Evolutionary conservation across 1,140 invertebrate genomes (phyloP), one percentile per base, ranked within the genome.

Genomic region (Lucilia sericata): DNA sequence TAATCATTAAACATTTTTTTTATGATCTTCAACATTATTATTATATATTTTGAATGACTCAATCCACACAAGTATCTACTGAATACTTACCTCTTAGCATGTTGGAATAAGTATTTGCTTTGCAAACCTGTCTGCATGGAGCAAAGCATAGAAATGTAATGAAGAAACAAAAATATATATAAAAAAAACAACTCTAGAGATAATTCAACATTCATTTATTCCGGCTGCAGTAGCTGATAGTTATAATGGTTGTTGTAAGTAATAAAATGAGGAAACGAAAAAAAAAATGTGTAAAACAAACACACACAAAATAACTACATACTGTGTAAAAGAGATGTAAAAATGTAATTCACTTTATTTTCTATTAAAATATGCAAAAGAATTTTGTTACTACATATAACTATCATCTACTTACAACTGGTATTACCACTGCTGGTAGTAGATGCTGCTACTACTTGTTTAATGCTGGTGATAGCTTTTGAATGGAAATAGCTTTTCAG

Each of bases 161-260:
- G 51, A 55, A 5, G n/a, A 14, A 42, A 42, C 5, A 42, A 42
- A 42, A 42, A 42, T n/a, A n/a, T n/a, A n/a, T n/a, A 0, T 42
- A 42, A 60, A 60, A n/a, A 60, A n/a, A 55, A 17, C 4, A n/a
- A 60, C 55, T 60, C 42, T 60, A n/a, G 55, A 60, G 55, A 60
- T 60, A 60, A 60, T 60, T 60, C 55, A 17, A 60, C 14, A 60
- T 60, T 60, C 55, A 60, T 60, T 60, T 60, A 60, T 60, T 60
- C 55, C 55, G 55, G 55, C 5, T 60, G 14, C 14, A 60, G 55
- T 60, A 60, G 55, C 55, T 60, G 55, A 60, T 60, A 60, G 55
- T 60, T 14, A n/a, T 60, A n/a, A 2, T 60, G 13, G 55, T 60
- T 60, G 14, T 7, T 60, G 55, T 17, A 60, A 60, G 51, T 60